Percentiles rank a stretch among this genome's conserved stretches.
Conservation (phyloP, 1,140 invertebrate species). For the Drosophila punjabiensis region DNA sequence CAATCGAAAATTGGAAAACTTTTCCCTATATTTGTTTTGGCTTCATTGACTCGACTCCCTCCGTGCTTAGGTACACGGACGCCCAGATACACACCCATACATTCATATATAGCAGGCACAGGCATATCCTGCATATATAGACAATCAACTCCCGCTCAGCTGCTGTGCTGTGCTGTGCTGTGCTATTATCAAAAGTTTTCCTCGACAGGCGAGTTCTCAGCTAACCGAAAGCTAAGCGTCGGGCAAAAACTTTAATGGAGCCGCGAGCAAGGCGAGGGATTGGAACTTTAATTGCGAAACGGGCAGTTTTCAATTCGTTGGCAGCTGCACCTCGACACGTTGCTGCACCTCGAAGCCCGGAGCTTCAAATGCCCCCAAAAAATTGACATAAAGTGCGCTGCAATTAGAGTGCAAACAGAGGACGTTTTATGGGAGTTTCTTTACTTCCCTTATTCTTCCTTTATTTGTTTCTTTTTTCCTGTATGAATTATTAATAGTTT, state of each 20-base stretch:
- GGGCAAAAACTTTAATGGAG: conserved; percentile 52
- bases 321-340: conserved; percentile 3
- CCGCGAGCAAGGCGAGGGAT: conserved; percentile 18
- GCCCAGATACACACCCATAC: not conserved
- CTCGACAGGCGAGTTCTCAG: conserved; percentile 50
- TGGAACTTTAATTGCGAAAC: conserved; percentile 72
- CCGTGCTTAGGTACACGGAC: conserved; percentile 28
- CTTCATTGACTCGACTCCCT: conserved; percentile 76
- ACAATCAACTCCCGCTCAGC: conserved; percentile 49
- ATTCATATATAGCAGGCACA: not conserved
- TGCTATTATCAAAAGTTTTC: conserved; percentile 77
- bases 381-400: conserved; percentile 32
- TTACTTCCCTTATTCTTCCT: not conserved
- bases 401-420: conserved; percentile 61
- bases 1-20: conserved; percentile 84
- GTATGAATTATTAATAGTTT: conserved; percentile 48
- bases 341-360: not conserved
- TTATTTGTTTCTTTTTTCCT: conserved; percentile 4
- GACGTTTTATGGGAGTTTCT: conserved; percentile 21
- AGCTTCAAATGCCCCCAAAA: conserved; percentile 6
- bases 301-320: conserved; percentile 69
- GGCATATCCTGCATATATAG: conserved; percentile 17
- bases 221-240: conserved; percentile 55
- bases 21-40: conserved; percentile 83
- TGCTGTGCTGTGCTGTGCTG: conserved; percentile 50